Conservation (phyloP, 2,113 vertebrate species). For the Mohoua ochrocephala region DNA sequence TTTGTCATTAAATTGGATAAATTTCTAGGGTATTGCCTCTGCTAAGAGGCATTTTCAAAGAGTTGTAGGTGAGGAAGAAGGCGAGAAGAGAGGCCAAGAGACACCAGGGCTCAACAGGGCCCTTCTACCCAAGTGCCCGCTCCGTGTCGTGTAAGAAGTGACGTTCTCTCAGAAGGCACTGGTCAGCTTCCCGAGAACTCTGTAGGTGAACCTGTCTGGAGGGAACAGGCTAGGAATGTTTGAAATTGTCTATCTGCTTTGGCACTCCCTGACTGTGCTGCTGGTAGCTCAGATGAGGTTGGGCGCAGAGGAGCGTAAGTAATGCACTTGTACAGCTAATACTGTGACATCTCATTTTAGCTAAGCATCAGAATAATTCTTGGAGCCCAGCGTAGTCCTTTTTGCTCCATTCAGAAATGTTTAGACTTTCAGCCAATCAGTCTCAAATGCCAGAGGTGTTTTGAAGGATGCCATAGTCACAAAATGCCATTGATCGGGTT, state of each 20-base stretch:
- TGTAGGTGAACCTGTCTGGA: conserved; percentile 18
- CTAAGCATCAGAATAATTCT: conserved; percentile 56
- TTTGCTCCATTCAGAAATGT: conserved; percentile 55
- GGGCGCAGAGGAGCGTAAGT: conserved; percentile 28
- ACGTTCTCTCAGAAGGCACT: conserved; percentile 21
- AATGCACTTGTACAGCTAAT: conserved; percentile 63
- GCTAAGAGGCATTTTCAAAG: conserved; percentile 18
- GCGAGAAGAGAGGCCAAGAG: conserved; percentile 45
- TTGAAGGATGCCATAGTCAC: conserved; percentile 74
- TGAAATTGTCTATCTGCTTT: neutral
- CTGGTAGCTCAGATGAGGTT: conserved; percentile 37
- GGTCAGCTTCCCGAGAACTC: neutral
- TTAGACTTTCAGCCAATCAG: conserved; percentile 64
- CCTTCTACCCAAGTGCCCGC: conserved; percentile 53
- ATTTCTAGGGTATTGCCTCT: conserved; percentile 52
- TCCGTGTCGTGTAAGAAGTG: conserved; percentile 29
- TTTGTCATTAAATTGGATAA: conserved; percentile 55
- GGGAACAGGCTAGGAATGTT: conserved; percentile 36
- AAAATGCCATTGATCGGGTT: conserved; percentile 63
- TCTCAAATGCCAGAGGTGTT: conserved; percentile 71
- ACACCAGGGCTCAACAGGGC: conserved; percentile 28
- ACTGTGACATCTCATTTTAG: conserved; percentile 72
- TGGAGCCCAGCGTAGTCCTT: conserved; percentile 38
- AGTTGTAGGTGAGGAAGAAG: conserved; percentile 12
- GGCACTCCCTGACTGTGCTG: conserved; percentile 30